Base-by-base conservation (phyloP, 92 coral and sea anemone genomes). In the Montipora capitata region DNA sequence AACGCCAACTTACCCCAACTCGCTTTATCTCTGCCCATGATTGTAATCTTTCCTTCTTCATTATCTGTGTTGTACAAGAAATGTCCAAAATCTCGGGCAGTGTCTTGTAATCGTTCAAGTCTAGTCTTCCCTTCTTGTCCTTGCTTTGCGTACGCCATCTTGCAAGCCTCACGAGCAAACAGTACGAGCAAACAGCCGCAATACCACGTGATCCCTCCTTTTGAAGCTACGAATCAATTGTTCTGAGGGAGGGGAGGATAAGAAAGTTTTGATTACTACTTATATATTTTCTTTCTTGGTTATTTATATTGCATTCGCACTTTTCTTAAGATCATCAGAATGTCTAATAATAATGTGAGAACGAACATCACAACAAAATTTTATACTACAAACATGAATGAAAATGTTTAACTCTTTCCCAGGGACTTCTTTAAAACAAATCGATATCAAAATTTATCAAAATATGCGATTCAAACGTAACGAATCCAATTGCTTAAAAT, bases 141-240 rank as follows among this genome's bases (percentile, higher is more conserved):
- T 80, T 80, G 83, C 87, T 93, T 86, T 66, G 98, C 98, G 96
- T 95, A 95, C 98, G 98, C 98, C 98, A 95, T 95, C 96, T 95
- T 95, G 94, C 88, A 88, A 93, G 94, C 89, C 81, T 93, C 86
- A 85, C 95, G 95, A 90, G 81, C 65, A 83, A 76, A 49, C 70
- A 68, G 88, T 87, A 81, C 75, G 52, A 48, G 52, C 52, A 10
- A 48, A 48, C 52, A 5, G 52, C 3, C 6, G 52, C 52, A 72
- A 70, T 77, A 45, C 74, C 97, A 94, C 97, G 97, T 94, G 97
- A 94, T 40, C 87, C 56, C 86, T 72, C 42, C 57, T 64, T 48
- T 78, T 65, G 43, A 71, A 13, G 77, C 74, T 71, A 16, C 77
- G 42, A 49, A 7, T 4, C 10, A 7, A 5, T 68, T 51, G 14